Evolutionary conservation across 2,888 invertebrate genomes (phyloP).

Genomic region (Andrena flavipes): DNA sequence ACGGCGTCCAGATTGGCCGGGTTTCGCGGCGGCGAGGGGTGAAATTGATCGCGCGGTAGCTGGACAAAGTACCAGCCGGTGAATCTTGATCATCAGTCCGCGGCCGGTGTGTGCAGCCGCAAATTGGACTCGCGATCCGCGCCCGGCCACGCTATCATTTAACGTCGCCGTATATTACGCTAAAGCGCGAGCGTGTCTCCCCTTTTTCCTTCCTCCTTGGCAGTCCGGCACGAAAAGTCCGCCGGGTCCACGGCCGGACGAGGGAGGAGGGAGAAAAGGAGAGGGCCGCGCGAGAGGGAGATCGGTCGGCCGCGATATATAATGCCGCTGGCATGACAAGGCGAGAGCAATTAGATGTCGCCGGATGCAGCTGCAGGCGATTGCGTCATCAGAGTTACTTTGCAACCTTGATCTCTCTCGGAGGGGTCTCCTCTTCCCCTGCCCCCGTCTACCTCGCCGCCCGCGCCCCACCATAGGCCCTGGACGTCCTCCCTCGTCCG

Average conservation of each 20-base stretch:
- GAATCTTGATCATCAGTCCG: conserved; percentile 50
- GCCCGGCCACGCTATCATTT: conserved; percentile 47
- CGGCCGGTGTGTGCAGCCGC: conserved; percentile 26
- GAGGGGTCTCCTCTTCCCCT: conserved; percentile 68
- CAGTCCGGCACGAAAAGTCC: conserved; percentile 42
- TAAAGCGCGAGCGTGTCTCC: conserved; percentile 11
- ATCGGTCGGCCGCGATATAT: conserved; percentile 68
- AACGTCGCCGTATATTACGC: conserved; percentile 50
- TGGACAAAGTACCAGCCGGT: conserved; percentile 23
- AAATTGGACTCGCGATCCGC: conserved; percentile 46
- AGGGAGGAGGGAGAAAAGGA: conserved; percentile 24
- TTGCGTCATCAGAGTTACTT: conserved; percentile 81
- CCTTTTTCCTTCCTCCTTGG: conserved; percentile 32
- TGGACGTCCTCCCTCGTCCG: background rate
- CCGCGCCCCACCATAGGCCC: conserved; percentile 11
- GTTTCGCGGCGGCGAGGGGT: conserved; percentile 15
- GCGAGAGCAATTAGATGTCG: conserved; percentile 82
- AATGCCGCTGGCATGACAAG: conserved; percentile 74
- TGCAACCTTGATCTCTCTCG: conserved; percentile 82
- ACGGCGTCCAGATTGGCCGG: background rate
- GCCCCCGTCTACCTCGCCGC: conserved; percentile 18
- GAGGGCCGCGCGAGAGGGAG: conserved; percentile 53
- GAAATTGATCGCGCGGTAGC: conserved; percentile 13
- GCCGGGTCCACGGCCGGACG: conserved; percentile 38
- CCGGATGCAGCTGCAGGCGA: conserved; percentile 83